Base-by-base conservation (phyloP, 2,797 vertebrate genomes). In the Lophius americanus region DNA sequence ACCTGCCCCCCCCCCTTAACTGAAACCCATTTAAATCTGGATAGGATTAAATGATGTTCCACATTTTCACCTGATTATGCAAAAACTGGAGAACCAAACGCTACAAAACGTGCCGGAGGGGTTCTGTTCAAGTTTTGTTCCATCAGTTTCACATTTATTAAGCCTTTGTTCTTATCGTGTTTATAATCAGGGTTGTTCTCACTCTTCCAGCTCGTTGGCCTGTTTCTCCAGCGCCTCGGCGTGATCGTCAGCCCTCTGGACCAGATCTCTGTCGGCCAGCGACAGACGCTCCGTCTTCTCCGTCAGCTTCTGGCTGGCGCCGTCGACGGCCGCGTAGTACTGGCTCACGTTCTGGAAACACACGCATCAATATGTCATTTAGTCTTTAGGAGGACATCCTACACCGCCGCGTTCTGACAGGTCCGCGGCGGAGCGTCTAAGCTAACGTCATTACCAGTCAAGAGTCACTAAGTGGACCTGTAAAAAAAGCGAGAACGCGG, bases 251-350 rank as follows among this genome's bases (percentile, higher is more conserved):
- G 96, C 95, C 62, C 89, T 93, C 85, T 94, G 94, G 49, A 97
- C 96, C 85, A 96, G 90, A 42, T 94, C 91, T 47, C 87, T 89
- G 90, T 96, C 93, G 6, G 93, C 94, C 61, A 92, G 76, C 6
- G 95, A 95, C 13, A 98, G 90, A 33, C 93, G 95, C 84, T 94
- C 93, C 1, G 91, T 86, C 86, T 94, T 96, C 64, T 94, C 93
- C 64, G 81, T 91, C 78, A 99, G 80, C 68, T 91, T 93, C 48
- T 85, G 89, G 75, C 86, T 86, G 0, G 96, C 97, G 10, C 98
- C 97, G 46, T 99, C 97, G 69, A 99, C 95, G 68, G 95, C 95
- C 33, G 98, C 97, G 5, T 96, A 96, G 87, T 96, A 94, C 39
- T 93, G 86, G 0, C 93, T 95, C 54, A 93, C 90, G 3, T 96